Evolutionary conservation across 2,888 invertebrate species (phyloP).

Genomic region (Odontocolon sp.): DNA sequence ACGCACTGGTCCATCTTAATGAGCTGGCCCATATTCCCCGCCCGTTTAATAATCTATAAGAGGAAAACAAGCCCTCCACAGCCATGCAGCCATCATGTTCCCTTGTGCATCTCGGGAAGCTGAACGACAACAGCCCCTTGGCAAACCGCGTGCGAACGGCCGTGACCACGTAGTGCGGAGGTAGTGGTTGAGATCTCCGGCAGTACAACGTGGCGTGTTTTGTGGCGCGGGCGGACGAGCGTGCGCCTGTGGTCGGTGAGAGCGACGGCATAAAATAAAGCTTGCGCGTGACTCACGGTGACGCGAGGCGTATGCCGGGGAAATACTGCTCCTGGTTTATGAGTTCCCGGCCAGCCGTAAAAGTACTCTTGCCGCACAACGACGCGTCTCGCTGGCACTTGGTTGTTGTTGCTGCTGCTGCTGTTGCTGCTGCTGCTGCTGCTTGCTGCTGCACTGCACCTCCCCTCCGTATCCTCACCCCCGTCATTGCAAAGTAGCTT

Average conservation of each 20-base stretch:
- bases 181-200: constrained; percentile 20
- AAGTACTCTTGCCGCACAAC: constrained; percentile 52
- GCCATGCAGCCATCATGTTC: too few relatives aligned
- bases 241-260: constrained; percentile 34
- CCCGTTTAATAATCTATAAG: too few relatives aligned
- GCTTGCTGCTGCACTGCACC: too few relatives aligned
- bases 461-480: constrained; percentile 16
- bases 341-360: constrained; percentile 58
- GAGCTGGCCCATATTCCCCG: too few relatives aligned
- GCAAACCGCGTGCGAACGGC: constrained; percentile 27
- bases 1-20: too few relatives aligned
- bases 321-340: constrained; percentile 61
- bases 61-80: too few relatives aligned
- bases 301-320: constrained; percentile 60
- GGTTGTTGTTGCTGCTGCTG: constrained; percentile 27
- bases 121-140: background rate
- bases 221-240: constrained; percentile 34
- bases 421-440: too few relatives aligned
- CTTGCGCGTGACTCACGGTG: constrained; percentile 67
- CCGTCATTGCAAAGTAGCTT: constrained; percentile 16
- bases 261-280: constrained; percentile 67
- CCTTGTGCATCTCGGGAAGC: too few relatives aligned
- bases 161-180: constrained; percentile 26
- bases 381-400: constrained; percentile 43
- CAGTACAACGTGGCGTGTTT: constrained; percentile 15